Conservation (phyloP, 37 sponge, comb jelly and placozoan genomes). For the Agelas oroides region DNA sequence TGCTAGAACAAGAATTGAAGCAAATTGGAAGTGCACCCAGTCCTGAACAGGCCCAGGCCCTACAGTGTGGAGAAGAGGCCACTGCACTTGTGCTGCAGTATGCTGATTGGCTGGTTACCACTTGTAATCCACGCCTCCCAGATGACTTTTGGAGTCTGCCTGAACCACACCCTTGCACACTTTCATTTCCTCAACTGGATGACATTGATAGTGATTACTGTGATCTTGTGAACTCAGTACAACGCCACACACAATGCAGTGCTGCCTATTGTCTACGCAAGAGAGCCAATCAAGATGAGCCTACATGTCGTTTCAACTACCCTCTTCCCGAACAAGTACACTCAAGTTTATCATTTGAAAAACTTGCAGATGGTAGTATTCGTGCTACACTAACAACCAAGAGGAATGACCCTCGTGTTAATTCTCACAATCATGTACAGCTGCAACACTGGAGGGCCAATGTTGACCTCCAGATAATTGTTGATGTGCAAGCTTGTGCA, state of each 20-base stretch:
- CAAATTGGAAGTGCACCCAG: too few relatives aligned
- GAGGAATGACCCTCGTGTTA: constrained; percentile 36
- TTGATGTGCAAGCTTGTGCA: constrained; percentile 14
- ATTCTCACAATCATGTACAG: constrained; percentile 17
- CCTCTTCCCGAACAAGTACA: background rate
- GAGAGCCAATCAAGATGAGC: background rate
- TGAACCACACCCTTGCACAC: background rate
- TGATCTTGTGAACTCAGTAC: constrained; percentile 8
- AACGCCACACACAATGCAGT: constrained; percentile 34
- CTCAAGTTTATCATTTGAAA: constrained; percentile 19
- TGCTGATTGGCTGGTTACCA: constrained; percentile 39
- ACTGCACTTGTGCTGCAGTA: background rate
- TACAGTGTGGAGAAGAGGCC: too few relatives aligned
- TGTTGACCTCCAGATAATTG: constrained; percentile 32
- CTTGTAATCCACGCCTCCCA: constrained; percentile 5
- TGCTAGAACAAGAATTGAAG: background rate
- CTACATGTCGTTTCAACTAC: constrained; percentile 24
- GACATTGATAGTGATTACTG: constrained; percentile 12
- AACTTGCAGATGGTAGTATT: constrained; percentile 6
- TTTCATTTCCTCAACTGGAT: background rate
- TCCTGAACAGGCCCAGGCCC: too few relatives aligned
- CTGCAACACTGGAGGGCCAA: constrained; percentile 47
- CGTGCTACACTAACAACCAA: constrained; percentile 14
- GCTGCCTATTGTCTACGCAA: constrained; percentile 35
- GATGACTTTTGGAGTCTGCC: background rate